Evolutionary conservation across 2,113 vertebrate species (phyloP).

Genomic region (Calidris pygmaea): DNA sequence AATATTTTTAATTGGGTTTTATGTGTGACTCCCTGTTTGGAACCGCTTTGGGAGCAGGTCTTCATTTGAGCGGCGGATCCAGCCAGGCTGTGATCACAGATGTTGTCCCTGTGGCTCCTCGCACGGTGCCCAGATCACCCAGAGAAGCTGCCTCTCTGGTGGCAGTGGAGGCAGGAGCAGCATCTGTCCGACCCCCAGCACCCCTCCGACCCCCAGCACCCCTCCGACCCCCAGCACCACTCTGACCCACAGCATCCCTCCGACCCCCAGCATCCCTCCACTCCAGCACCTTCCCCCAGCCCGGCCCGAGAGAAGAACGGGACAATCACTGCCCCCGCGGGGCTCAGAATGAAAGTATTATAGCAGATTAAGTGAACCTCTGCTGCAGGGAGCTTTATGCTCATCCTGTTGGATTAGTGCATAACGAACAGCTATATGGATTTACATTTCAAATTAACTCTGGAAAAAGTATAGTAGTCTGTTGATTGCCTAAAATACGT

Average conservation of each 20-base stretch:
- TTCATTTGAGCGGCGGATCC: neutral
- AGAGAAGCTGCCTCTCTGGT: neutral
- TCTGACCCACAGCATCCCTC: neutral
- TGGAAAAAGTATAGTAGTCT: neutral
- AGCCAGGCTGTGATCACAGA: neutral
- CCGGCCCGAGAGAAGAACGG: neutral
- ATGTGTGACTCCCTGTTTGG: neutral
- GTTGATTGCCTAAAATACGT: neutral
- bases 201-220: neutral
- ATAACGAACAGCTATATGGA: neutral
- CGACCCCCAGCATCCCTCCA: neutral
- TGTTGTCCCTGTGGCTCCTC: rapidly evolving
- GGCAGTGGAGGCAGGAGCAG: neutral
- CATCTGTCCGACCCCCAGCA: neutral
- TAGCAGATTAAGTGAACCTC: neutral
- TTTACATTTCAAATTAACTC: conserved; percentile 17
- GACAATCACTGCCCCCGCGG: neutral
- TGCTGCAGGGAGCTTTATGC: neutral
- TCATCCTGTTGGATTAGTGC: neutral
- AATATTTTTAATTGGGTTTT: neutral
- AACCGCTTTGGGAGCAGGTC: neutral
- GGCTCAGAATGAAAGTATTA: neutral
- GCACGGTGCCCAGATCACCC: neutral
- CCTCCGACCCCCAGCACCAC: neutral
- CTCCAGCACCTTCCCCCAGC: neutral